These are phyloP conservation scores for Limnodromus scolopaceus DNA, from an alignment of 2,797 vertebrate genomes.

Conservation along the genomic window DNA sequence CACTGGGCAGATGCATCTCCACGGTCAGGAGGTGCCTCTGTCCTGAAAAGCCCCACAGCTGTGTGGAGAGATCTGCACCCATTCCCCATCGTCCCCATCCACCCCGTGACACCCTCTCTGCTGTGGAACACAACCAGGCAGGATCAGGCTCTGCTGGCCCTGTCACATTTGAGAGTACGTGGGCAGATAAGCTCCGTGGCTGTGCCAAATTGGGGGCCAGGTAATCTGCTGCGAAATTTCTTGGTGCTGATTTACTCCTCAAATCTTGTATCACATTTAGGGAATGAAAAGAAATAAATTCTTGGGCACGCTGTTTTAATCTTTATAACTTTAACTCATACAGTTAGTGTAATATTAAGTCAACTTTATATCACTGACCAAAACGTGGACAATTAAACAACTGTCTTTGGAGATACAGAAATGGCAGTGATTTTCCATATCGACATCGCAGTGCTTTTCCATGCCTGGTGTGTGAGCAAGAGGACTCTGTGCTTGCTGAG, in stretches of 20 bases:
- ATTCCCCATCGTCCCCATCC: neutral
- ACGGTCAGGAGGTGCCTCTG: neutral
- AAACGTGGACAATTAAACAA: neutral
- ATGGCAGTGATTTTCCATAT: neutral
- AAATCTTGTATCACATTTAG: neutral
- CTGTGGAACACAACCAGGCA: fast-evolving
- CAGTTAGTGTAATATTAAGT: neutral
- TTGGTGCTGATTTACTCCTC: neutral
- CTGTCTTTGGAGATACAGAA: neutral
- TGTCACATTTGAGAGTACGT: fast-evolving
- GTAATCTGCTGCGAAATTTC: neutral
- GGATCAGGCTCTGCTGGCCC: neutral
- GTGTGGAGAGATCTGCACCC: fast-evolving
- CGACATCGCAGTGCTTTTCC: neutral
- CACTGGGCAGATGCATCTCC: neutral
- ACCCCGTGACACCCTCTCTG: fast-evolving
- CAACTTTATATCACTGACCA: neutral
- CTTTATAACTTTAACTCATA: neutral
- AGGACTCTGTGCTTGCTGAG: neutral
- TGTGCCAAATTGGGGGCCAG: neutral
- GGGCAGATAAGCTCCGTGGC: neutral
- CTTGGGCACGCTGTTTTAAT: neutral
- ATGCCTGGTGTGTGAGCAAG: neutral
- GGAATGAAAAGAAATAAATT: neutral
- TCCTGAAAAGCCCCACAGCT: neutral